A percentile compares a stretch with the other conserved stretches of the same genome.
These are phyloP conservation scores for Strix aluco DNA, from an alignment of 2,113 vertebrate genomes.

Conservation along the genomic window DNA sequence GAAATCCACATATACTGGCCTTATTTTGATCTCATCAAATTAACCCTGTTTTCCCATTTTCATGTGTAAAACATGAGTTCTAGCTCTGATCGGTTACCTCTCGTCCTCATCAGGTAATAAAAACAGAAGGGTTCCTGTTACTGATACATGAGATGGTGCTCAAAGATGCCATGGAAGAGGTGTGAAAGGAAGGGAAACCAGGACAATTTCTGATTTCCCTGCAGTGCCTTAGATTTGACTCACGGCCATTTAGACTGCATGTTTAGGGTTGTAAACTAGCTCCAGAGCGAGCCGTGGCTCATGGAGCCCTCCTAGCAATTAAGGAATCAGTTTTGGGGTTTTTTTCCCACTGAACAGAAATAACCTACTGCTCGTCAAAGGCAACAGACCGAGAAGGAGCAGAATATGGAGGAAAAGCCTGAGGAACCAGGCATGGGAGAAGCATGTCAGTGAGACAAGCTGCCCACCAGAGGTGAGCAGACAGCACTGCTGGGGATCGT, in stretches of 20 bases:
- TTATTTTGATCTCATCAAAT: not conserved
- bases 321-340: not conserved
- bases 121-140: not conserved
- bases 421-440: fast-evolving
- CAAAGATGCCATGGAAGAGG: not conserved
- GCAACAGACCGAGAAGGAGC: not conserved
- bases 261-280: not conserved
- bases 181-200: not conserved
- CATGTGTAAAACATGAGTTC: not conserved
- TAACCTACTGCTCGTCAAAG: not conserved
- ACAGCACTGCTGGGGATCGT: not conserved
- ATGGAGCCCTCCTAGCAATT: not conserved
- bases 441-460: not conserved
- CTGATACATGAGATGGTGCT: not conserved
- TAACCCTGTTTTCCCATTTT: not conserved
- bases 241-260: not conserved
- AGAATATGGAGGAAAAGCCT: not conserved
- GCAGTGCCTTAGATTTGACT: not conserved
- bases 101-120: not conserved
- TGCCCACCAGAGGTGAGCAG: not conserved
- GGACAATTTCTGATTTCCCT: not conserved
- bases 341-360: not conserved
- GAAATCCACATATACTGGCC: not conserved
- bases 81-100: not conserved
- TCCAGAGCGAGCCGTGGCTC: not conserved